A percentile compares a stretch with the other conserved stretches of the same genome.
These are phyloP conservation scores for Denticeps clupeoides DNA, from an alignment of 2,797 vertebrate species.

Conservation along the genomic window DNA sequence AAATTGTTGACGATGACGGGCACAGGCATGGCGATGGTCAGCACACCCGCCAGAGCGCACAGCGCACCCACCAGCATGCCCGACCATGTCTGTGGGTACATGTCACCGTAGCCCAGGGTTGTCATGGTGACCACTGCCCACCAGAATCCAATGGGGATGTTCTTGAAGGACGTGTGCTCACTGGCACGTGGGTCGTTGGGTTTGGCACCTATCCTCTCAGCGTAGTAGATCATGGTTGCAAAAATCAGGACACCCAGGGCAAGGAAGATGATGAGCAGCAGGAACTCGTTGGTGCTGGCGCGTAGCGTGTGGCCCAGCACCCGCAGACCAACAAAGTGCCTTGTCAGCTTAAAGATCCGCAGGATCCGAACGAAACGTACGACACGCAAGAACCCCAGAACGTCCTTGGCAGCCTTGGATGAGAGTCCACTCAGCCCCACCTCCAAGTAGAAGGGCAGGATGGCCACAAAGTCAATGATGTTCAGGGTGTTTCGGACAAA, in stretches of 20 bases:
- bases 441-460: constrained; percentile 83
- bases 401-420: constrained; percentile 83
- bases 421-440: constrained; percentile 78
- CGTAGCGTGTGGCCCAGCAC: constrained; percentile 80
- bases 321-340: constrained; percentile 76
- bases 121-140: constrained; percentile 90
- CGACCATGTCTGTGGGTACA: constrained; percentile 87
- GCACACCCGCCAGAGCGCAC: constrained; percentile 75
- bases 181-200: constrained; percentile 81
- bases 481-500: constrained; percentile 83
- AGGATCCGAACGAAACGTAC: constrained; percentile 80
- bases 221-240: constrained; percentile 87
- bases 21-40: constrained; percentile 85
- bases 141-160: constrained; percentile 86
- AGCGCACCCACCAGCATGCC: constrained; percentile 82
- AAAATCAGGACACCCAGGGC: constrained; percentile 81
- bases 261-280: constrained; percentile 85
- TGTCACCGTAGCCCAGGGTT: constrained; percentile 82
- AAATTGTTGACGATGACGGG: constrained; percentile 91
- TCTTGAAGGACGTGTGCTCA: constrained; percentile 83
- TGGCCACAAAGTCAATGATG: constrained; percentile 87
- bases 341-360: constrained; percentile 83
- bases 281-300: constrained; percentile 82
- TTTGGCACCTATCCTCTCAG: constrained; percentile 78
- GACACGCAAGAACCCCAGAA: constrained; percentile 76